phyloP scores from a whole-genome alignment of 1,140 invertebrate species.

The Bombus sibiricus region DNA sequence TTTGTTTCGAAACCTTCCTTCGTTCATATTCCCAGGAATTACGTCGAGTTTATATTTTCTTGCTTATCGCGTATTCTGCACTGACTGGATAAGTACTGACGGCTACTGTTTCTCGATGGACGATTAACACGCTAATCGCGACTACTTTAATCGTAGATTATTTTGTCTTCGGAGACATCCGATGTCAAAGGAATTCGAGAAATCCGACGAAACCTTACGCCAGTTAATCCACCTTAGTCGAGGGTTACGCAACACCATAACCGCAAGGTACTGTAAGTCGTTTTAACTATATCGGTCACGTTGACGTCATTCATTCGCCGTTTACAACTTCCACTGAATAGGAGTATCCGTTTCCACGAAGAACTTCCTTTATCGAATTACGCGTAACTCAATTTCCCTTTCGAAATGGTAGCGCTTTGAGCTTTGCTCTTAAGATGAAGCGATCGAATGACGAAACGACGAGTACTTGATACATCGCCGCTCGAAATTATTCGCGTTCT shows the following conservation, averaged over 20 bases:
- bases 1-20: neutral
- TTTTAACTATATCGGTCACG: constrained; percentile 31
- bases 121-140: constrained; percentile 15
- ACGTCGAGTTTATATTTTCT: neutral
- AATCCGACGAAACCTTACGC: constrained; percentile 53
- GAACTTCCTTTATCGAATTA: constrained; percentile 35
- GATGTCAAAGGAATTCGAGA: constrained; percentile 49
- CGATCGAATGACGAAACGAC: no score
- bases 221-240: constrained; percentile 35
- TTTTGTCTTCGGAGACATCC: constrained; percentile 16
- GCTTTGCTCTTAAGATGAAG: neutral
- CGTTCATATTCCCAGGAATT: neutral
- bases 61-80: neutral
- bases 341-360: constrained; percentile 14
- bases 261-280: constrained; percentile 19
- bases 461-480: no score
- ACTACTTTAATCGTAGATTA: neutral
- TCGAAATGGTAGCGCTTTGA: neutral
- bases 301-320: constrained; percentile 36
- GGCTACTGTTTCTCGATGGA: neutral
- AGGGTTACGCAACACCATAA: constrained; percentile 38
- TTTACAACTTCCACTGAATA: constrained; percentile 1
- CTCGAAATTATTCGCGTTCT: no score
- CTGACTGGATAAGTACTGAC: neutral
- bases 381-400: neutral